Evolutionary conservation across 2,888 invertebrate genomes (phyloP), one percentile per base, ranked within the genome.

Genomic region (Atethmia centrago): DNA sequence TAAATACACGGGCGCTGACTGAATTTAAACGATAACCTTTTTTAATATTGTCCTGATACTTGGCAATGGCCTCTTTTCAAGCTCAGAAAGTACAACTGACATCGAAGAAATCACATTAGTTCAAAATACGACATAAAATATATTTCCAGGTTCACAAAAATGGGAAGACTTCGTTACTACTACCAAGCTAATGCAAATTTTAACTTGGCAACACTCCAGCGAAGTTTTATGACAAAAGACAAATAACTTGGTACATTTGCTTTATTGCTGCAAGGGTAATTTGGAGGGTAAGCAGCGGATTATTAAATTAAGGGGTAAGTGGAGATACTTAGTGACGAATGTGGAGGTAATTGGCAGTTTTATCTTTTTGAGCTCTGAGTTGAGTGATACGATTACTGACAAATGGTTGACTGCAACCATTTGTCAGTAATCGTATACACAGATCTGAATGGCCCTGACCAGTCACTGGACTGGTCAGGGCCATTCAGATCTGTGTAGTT

Each of bases 201-300:
- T 64, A 25, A 64, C 56, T 72, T 82, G 82, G 80, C 84, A 49
- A 45, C 45, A 45, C 31, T 79, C 80, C 82, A 82, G 49, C 16
- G 0, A 63, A 75, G 40, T 69, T 83, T 69, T 74, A 71, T 68
- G 68, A 51, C 12, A 55, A 31, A 68, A 72, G 56, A 42, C 65
- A 71, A 71, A 79, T 75, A 79, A 59, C 49, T 64, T 68, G 65
- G 51, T 51, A 70, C 71, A 68, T 79, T 83, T 70, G 56, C 36
- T 83, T 82, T 83, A 79, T 79, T 63, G 47, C 79, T 56, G 40
- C 16, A 47, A 65, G 58, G 58, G 53, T 65, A 63, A 79, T 83
- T 83, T 71, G 14, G 55, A 40, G 40, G 59, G 53, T 42, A 78
- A 68, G 61, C 14, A 77, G 82, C n/a, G 66, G 31, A 59, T 62